These are phyloP conservation scores for Euwallacea similis DNA, from an alignment of 1,140 invertebrate species.

Conservation along the genomic window DNA sequence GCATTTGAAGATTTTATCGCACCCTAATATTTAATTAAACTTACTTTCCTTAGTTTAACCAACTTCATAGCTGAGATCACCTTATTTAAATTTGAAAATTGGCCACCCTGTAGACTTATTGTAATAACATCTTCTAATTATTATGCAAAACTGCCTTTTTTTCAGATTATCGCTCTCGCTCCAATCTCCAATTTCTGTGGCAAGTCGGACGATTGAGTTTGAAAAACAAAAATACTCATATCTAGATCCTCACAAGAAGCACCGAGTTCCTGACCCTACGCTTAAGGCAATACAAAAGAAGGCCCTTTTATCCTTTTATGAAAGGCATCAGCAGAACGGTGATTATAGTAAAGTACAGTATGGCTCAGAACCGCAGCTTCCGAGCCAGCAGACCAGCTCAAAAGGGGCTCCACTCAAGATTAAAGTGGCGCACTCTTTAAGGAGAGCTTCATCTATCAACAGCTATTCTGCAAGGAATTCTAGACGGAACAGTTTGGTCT, in stretches of 20 bases:
- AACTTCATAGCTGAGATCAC: too few species aligned
- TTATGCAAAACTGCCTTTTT: slow-evolving; percentile 9
- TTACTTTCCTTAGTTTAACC: too few species aligned
- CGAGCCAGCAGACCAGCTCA: slow-evolving; percentile 42
- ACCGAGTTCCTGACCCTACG: slow-evolving; percentile 69
- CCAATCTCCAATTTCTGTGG: slow-evolving; percentile 65
- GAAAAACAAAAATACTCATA: slow-evolving; percentile 71
- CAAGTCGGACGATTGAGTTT: slow-evolving; percentile 74
- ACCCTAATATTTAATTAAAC: too few species aligned
- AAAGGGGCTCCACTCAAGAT: slow-evolving; percentile 61
- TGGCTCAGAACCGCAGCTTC: slow-evolving; percentile 64
- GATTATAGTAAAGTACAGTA: slow-evolving; percentile 55
- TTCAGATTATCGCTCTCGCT: slow-evolving; percentile 44
- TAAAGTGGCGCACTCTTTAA: slow-evolving; percentile 57
- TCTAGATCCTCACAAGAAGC: slow-evolving; percentile 76
- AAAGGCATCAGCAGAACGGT: slow-evolving; percentile 62
- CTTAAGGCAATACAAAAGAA: slow-evolving; percentile 87
- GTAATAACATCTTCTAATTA: background rate
- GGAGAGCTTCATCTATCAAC: slow-evolving; percentile 69
- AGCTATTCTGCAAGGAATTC: slow-evolving; percentile 62
- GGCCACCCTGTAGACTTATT: too few species aligned
- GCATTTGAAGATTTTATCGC: too few species aligned
- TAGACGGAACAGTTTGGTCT: slow-evolving; percentile 50
- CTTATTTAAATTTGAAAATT: too few species aligned
- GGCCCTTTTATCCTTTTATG: slow-evolving; percentile 82